A percentile compares a stretch with the other conserved stretches of the same genome.
Evolutionary conservation across 1,140 invertebrate species (phyloP).

Genomic region (Drosophila kohkoa): DNA sequence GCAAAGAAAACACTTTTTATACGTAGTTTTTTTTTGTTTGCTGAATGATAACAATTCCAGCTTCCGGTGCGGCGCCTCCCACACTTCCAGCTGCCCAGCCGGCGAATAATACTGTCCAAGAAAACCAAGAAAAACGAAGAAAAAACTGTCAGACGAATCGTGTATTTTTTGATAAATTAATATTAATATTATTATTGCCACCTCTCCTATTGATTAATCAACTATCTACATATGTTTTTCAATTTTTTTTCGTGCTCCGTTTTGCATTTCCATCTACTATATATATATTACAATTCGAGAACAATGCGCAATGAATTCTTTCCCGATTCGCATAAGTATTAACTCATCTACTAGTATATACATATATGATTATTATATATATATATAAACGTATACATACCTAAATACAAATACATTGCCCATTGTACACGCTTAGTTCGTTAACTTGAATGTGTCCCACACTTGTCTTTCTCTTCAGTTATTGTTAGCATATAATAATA

Average conservation of each 20-base stretch:
- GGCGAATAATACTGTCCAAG: conserved; percentile 21
- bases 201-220: conserved; percentile 1
- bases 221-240: conserved; percentile 38
- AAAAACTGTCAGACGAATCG: conserved; percentile 39
- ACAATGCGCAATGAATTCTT: conserved; percentile 46
- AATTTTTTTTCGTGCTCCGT: conserved; percentile 37
- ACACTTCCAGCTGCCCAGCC: conserved; percentile 12
- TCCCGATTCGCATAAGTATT: conserved; percentile 73
- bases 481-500: too few relatives aligned
- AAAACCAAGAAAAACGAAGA: neutral
- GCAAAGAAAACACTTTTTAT: too few relatives aligned
- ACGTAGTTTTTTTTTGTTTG: neutral
- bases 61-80: neutral
- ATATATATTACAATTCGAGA: conserved; percentile 43
- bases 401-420: conserved; percentile 42
- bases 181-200: conserved; percentile 23
- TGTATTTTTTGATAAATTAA: conserved; percentile 50
- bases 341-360: conserved; percentile 68
- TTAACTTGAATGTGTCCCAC: too few relatives aligned
- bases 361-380: conserved; percentile 30
- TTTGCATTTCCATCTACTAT: conserved; percentile 58
- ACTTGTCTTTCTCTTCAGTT: too few relatives aligned
- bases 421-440: conserved; percentile 20
- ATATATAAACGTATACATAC: conserved; percentile 33
- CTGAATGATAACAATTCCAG: conserved; percentile 13